These are phyloP conservation scores for Dendrocincla fuliginosa DNA, from an alignment of 2,797 vertebrate genomes.

Conservation along the genomic window DNA sequence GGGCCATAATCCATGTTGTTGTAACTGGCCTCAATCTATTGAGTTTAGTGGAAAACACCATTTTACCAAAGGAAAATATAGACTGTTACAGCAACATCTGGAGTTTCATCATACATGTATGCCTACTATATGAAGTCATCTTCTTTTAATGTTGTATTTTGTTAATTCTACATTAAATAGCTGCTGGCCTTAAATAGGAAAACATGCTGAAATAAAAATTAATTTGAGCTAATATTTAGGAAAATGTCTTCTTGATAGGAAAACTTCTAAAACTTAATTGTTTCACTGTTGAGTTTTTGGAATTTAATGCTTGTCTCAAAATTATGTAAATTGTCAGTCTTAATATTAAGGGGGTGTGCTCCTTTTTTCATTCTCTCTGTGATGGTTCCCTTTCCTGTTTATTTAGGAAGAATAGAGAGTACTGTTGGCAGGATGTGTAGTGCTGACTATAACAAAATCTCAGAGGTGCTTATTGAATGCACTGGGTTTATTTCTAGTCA, in stretches of 20 bases:
- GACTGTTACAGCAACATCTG: background rate
- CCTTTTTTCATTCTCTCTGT: background rate
- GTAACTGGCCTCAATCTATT: background rate
- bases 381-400: background rate
- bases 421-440: background rate
- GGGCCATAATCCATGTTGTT: background rate
- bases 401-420: background rate
- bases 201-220: background rate
- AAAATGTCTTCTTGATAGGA: background rate
- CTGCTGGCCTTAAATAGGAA: background rate
- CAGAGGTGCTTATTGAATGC: conserved; percentile 8
- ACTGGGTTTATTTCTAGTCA: conserved; percentile 17
- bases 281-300: background rate
- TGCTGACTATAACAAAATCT: background rate
- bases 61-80: background rate
- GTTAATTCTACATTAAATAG: background rate
- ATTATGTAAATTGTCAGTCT: background rate
- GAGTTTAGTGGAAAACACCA: background rate
- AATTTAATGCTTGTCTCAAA: background rate
- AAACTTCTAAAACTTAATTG: background rate
- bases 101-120: background rate
- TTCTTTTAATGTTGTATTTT: background rate
- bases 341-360: background rate
- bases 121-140: background rate
- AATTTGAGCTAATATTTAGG: background rate